Conservation (phyloP, 2,888 invertebrate species). For the Sphaerophoria taeniata region DNA sequence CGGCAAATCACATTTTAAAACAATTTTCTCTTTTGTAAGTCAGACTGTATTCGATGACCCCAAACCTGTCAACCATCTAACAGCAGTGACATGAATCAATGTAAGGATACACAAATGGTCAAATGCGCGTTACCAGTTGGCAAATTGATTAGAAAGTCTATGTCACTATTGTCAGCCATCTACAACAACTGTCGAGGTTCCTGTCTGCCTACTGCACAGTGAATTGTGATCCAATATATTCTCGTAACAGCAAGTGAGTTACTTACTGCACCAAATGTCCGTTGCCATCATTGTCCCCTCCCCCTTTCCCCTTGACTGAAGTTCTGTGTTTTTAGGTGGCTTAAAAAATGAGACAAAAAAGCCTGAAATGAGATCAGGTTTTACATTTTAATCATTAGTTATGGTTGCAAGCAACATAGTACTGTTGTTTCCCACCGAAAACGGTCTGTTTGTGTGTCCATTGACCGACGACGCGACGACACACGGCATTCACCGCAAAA, state of each 20-base stretch:
- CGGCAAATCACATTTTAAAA: not conserved
- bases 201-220: not conserved
- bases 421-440: not conserved
- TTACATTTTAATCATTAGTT: slow-evolving; percentile 47
- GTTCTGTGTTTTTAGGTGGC: not conserved
- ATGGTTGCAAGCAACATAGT: not conserved
- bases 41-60: slow-evolving; percentile 16
- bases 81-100: slow-evolving; percentile 62
- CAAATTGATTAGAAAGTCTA: slow-evolving; percentile 73
- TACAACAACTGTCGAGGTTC: slow-evolving; percentile 2
- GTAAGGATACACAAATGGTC: slow-evolving; percentile 69
- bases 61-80: slow-evolving; percentile 13
- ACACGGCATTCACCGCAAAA: not conserved
- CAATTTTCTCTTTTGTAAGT: not conserved
- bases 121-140: slow-evolving; percentile 70
- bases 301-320: not conserved
- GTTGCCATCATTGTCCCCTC: slow-evolving; percentile 16
- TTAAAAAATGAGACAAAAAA: slow-evolving; percentile 52
- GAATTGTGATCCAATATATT: slow-evolving; percentile 54
- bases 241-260: slow-evolving; percentile 51
- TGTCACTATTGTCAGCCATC: slow-evolving; percentile 36
- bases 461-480: no score
- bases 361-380: slow-evolving; percentile 59
- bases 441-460: not conserved
- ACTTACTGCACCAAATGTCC: slow-evolving; percentile 56